Percentiles rank a stretch among this genome's conserved stretches.
These are phyloP conservation scores for Hepsetus odoe DNA, from an alignment of 2,113 vertebrate species.

Conservation along the genomic window DNA sequence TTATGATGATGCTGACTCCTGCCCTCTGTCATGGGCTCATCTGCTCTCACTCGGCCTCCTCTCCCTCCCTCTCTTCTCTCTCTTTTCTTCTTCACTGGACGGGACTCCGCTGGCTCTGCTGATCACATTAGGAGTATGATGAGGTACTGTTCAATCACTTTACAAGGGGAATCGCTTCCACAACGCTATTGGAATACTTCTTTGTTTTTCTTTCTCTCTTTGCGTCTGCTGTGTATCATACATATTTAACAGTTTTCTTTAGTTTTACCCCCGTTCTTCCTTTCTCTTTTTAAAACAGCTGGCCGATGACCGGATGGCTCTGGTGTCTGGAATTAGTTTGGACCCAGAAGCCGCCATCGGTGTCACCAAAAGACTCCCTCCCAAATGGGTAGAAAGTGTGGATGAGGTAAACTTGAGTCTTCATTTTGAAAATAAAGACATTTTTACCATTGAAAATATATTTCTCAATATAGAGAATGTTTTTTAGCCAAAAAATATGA, in stretches of 20 bases:
- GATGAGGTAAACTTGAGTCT: conserved; percentile 95
- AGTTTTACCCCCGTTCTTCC: too few relatives aligned
- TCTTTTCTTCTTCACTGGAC: conserved; percentile 79
- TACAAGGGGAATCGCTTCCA: background rate
- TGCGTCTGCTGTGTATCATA: conserved; percentile 18
- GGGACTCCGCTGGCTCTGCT: conserved; percentile 81
- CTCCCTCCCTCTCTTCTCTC: conserved; percentile 54
- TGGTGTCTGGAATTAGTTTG: conserved; percentile 95
- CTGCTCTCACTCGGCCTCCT: conserved; percentile 62
- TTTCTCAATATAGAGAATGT: too few relatives aligned
- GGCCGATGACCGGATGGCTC: conserved; percentile 95
- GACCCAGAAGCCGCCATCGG: conserved; percentile 93
- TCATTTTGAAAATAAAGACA: too few relatives aligned
- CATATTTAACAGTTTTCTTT: too few relatives aligned
- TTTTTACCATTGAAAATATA: too few relatives aligned
- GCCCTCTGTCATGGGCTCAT: conserved; percentile 61
- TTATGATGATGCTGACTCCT: conserved; percentile 59
- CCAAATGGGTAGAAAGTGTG: conserved; percentile 95
- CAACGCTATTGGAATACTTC: too few relatives aligned
- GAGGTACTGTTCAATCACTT: conserved; percentile 84
- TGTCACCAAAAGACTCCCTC: conserved; percentile 87
- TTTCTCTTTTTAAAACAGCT: too few relatives aligned
- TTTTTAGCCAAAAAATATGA: too few relatives aligned
- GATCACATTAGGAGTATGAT: conserved; percentile 94
- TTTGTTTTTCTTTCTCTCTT: background rate